Evolutionary conservation across 2,888 invertebrate genomes (phyloP), one percentile per base, ranked within the genome.

Genomic region (Macrosiphum euphorbiae): DNA sequence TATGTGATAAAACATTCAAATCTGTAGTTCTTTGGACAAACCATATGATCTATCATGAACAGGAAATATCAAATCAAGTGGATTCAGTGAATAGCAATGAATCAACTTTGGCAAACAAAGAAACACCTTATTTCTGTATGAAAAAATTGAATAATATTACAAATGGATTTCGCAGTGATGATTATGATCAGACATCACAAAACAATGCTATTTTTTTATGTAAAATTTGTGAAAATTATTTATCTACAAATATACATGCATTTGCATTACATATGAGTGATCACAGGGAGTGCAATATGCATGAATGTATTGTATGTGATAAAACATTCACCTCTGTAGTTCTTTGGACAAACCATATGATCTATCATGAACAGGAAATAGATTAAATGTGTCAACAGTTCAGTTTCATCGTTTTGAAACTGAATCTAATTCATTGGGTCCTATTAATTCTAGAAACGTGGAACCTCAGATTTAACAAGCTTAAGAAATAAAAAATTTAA

Each of bases 251-350:
- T 61, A 16, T 47, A 67, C 87, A 92, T 28, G 16, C 92, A 16
- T 92, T 92, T 41, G 92, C 92, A 61, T 67, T 92, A 13, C 92
- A 92, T 10, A 92, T 92, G 87, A 87, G 87, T 67, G 3, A 47
- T 52, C 92, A 92, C 4, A 0, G 0, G 0, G 67, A 87, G 7
- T 35, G 61, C 20, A 87, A n/a, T 16, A 67, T 87, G 16, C 61
- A 87, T 20, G 92, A 92, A 50, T 92, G 92, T 67, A 35, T 92
- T 67, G 92, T 92, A 1, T 92, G 92, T 20, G 41, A 87, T 41
- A 44, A 87, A 41, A 61, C 13, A 50, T 92, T 92, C 26, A 13
- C 0, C 2, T 50, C 87, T 67, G 87, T 67, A 50, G 3, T 11
- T 10, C 87, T 50, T 50, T 92, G 87, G 92, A 50, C 24, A 88